Conservation (phyloP, 1,140 invertebrate genomes). For the Batillaria attramentaria region DNA sequence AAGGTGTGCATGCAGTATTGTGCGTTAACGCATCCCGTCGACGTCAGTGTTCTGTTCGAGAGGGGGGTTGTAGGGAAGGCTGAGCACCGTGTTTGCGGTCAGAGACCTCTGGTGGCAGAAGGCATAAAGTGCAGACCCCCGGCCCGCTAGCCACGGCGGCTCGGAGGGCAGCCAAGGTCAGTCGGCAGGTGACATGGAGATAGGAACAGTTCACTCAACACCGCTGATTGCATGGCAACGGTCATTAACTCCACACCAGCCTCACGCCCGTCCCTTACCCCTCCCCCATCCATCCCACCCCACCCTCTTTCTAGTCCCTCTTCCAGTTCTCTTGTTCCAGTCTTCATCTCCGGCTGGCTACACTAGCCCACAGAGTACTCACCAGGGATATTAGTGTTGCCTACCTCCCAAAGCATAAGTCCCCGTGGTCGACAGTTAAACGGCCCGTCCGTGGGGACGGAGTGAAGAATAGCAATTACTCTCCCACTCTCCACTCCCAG, state of each 20-base stretch:
- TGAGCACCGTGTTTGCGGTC: not conserved
- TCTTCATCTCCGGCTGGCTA: no score
- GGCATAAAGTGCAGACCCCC: not conserved
- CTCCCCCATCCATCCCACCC: not conserved
- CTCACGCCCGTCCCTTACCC: not conserved
- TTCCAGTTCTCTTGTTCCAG: no score
- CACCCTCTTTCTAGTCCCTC: not conserved
- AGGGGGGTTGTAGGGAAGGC: not conserved
- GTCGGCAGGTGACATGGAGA: conserved; percentile 5
- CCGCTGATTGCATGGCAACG: not conserved
- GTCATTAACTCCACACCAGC: not conserved
- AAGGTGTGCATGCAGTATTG: no score
- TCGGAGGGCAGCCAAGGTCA: not conserved
- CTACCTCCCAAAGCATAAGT: no score
- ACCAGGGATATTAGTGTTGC: no score
- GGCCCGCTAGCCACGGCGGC: not conserved
- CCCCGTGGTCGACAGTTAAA: no score
- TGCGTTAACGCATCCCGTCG: no score
- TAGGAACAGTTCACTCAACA: not conserved
- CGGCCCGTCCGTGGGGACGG: no score
- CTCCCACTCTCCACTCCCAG: no score
- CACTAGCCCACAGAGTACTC: no score
- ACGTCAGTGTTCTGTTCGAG: no score
- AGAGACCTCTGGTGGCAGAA: conserved; percentile 11
- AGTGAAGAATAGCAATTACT: no score